These are phyloP conservation scores for Chalcis sispes DNA, from an alignment of 2,888 invertebrate species.

Conservation along the genomic window DNA sequence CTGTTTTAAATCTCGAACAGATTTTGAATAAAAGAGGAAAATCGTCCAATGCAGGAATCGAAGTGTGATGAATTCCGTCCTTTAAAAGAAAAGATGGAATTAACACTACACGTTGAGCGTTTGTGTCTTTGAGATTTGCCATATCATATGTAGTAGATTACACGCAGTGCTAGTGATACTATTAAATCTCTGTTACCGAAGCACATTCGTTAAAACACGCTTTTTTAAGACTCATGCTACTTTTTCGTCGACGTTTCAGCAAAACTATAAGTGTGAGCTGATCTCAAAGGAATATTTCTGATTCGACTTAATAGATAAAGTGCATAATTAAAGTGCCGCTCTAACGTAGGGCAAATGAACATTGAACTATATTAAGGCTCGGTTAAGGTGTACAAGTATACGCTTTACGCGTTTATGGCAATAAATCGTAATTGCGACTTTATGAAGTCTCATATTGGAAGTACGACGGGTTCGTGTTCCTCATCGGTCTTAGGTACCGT, in stretches of 20 bases:
- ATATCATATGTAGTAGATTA: conserved; percentile 53
- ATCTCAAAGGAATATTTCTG: conserved; percentile 23
- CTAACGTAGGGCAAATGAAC: conserved; percentile 33
- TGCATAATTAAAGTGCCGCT: conserved; percentile 56
- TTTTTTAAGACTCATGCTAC: conserved; percentile 46
- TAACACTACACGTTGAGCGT: conserved; percentile 31
- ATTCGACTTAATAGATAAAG: conserved; percentile 28
- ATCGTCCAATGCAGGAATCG: conserved; percentile 80
- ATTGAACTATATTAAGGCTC: conserved; percentile 46
- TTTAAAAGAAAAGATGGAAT: conserved; percentile 49
- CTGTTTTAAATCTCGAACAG: conserved; percentile 85
- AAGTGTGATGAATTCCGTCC: conserved; percentile 76
- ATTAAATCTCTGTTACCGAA: conserved; percentile 55
- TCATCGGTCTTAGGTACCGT: conserved; percentile 33
- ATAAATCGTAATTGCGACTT: conserved; percentile 23
- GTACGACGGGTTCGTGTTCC: conserved; percentile 53
- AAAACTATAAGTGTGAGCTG: conserved; percentile 13
- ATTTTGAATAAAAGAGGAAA: conserved; percentile 78
- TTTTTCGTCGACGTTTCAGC: conserved; percentile 28
- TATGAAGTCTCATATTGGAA: conserved; percentile 15
- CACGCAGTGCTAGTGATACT: conserved; percentile 57
- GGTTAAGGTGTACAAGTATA: conserved; percentile 46
- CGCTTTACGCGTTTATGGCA: conserved; percentile 44
- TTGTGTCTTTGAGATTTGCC: conserved; percentile 55
- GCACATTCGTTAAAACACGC: conserved; percentile 50